phyloP scores from a whole-genome alignment of 1,140 invertebrate genomes.

The Colletes gigas region DNA sequence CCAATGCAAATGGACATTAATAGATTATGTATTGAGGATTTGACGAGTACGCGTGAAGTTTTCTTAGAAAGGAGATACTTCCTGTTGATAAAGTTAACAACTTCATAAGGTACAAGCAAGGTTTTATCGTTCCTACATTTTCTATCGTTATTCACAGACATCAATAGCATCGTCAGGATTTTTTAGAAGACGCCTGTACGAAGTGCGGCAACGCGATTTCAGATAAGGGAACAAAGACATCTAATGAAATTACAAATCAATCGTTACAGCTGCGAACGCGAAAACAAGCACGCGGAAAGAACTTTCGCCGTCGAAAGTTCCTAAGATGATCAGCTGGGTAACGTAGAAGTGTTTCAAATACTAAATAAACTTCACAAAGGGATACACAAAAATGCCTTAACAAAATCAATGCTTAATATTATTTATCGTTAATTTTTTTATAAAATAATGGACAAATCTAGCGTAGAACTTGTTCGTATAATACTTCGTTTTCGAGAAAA shows the following conservation, averaged over 20 bases:
- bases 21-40: too few species aligned
- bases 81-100: neutral
- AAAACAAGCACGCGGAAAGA: conserved; percentile 63
- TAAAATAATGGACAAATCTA: too few species aligned
- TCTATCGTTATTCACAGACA: neutral
- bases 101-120: neutral
- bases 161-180: neutral
- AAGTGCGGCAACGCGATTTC: neutral
- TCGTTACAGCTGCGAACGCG: conserved; percentile 43
- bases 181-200: neutral
- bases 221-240: conserved; percentile 50
- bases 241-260: conserved; percentile 45
- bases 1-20: too few species aligned
- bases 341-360: conserved; percentile 53
- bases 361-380: too few species aligned
- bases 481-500: too few species aligned
- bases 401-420: too few species aligned
- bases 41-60: neutral
- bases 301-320: conserved; percentile 66
- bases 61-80: neutral
- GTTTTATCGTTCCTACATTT: neutral
- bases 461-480: too few species aligned
- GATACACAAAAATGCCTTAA: too few species aligned
- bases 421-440: too few species aligned
- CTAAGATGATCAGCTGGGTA: conserved; percentile 63